Conservation (phyloP, 1,140 invertebrate genomes). For the Drosophila parabipectinata region DNA sequence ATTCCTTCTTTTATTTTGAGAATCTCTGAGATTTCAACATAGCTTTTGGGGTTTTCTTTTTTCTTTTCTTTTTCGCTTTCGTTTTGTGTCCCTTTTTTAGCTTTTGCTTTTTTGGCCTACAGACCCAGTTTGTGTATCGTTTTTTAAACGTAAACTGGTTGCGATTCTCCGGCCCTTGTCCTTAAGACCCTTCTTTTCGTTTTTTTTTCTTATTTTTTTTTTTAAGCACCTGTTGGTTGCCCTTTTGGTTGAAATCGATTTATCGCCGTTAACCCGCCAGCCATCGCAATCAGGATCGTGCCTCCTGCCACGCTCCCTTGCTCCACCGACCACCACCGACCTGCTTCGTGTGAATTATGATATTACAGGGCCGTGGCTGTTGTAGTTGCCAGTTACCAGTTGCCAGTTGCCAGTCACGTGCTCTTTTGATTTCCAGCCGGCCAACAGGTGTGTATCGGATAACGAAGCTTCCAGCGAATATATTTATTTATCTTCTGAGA, state of each 20-base stretch:
- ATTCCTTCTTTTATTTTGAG: constrained; percentile 9
- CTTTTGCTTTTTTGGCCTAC: constrained; percentile 29
- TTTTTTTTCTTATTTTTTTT: constrained; percentile 7
- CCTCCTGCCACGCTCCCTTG: constrained; percentile 41
- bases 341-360: constrained; percentile 63
- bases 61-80: not conserved
- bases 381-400: constrained; percentile 25
- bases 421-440: constrained; percentile 46
- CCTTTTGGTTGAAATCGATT: constrained; percentile 61
- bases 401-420: constrained; percentile 51
- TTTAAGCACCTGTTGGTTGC: constrained; percentile 54
- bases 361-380: constrained; percentile 38
- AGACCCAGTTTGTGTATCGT: constrained; percentile 31
- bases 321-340: not conserved
- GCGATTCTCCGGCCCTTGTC: not conserved
- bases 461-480: not conserved
- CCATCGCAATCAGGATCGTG: constrained; percentile 50
- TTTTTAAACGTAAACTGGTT: constrained; percentile 17
- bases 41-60: not conserved
- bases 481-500: not conserved
- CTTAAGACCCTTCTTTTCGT: too few species aligned
- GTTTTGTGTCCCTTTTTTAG: not conserved
- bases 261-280: constrained; percentile 43
- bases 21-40: constrained; percentile 36
- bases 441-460: constrained; percentile 20